Conservation (phyloP, 1,140 invertebrate species). For the Drosophila athabasca region DNA sequence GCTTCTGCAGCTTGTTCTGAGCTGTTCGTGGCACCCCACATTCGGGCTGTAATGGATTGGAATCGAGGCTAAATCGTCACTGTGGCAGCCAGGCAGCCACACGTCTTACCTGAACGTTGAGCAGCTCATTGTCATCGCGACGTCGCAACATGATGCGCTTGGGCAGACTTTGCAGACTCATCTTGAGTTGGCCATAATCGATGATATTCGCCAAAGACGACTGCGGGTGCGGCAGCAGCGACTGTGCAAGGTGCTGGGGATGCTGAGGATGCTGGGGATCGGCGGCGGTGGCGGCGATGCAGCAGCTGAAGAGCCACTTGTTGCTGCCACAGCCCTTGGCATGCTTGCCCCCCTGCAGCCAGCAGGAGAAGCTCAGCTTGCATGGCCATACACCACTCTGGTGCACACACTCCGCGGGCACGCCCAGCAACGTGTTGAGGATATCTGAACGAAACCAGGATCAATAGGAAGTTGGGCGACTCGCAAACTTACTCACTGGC, state of each 20-base stretch:
- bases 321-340: conserved; percentile 87
- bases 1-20: conserved; percentile 87
- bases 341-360: conserved; percentile 87
- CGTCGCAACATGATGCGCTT: conserved; percentile 76
- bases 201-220: conserved; percentile 82
- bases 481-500: conserved; percentile 56
- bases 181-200: conserved; percentile 69
- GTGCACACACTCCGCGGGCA: conserved; percentile 86
- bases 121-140: conserved; percentile 75
- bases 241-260: conserved; percentile 59
- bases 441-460: conserved; percentile 46
- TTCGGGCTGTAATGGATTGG: conserved; percentile 84
- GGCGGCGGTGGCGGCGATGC: conserved; percentile 84
- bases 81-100: neutral
- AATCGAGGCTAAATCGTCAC: conserved; percentile 17
- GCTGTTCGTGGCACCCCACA: conserved; percentile 86
- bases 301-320: conserved; percentile 89
- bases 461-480: neutral
- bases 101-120: conserved; percentile 56
- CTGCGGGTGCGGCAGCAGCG: conserved; percentile 55
- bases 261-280: conserved; percentile 46
- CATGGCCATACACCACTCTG: conserved; percentile 86
- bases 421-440: conserved; percentile 86
- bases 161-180: conserved; percentile 54
- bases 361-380: conserved; percentile 88